Conservation (phyloP, 2,797 vertebrate genomes). For the Petrocephalus schoutedeni region DNA sequence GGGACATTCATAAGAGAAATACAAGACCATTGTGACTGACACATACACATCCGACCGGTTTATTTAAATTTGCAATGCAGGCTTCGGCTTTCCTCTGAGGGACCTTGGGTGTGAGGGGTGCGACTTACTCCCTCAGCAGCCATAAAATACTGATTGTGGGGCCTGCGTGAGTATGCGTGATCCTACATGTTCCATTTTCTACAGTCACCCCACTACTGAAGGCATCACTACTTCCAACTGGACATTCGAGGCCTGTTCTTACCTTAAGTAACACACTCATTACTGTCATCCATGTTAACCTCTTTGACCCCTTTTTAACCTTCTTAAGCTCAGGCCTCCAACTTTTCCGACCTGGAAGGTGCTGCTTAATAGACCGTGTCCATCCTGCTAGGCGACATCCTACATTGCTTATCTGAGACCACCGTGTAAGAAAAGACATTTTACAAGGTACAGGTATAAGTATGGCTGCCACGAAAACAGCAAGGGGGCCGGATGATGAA, state of each 20-base stretch:
- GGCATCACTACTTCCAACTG: neutral
- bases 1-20: no score
- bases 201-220: neutral
- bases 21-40: no score
- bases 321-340: neutral
- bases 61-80: no score
- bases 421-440: neutral
- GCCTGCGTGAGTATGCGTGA: no score
- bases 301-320: neutral
- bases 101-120: no score
- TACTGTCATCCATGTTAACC: neutral
- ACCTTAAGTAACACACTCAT: neutral
- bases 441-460: neutral
- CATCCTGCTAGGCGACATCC: neutral
- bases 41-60: no score
- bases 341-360: neutral
- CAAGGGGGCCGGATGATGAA: neutral
- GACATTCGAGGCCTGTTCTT: conserved; percentile 1
- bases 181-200: neutral
- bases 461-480: neutral
- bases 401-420: neutral
- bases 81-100: no score
- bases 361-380: neutral
- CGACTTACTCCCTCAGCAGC: no score
- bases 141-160: no score